These are phyloP conservation scores for Hypomecis atomaria DNA, from an alignment of 2,888 invertebrate species.

Conservation along the genomic window DNA sequence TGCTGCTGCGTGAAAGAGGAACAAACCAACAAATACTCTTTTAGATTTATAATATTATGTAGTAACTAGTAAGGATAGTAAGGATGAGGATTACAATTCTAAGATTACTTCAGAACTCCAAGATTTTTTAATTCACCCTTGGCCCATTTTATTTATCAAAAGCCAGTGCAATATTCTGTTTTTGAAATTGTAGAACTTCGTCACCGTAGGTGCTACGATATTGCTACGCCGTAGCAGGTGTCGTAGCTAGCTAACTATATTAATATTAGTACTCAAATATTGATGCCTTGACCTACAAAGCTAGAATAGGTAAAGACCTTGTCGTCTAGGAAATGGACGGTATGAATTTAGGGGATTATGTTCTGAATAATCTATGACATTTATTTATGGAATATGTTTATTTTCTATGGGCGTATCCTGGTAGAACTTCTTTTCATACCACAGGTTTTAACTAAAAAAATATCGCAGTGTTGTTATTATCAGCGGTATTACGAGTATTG, in stretches of 20 bases:
- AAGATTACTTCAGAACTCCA: background rate
- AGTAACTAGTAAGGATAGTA: too few species aligned
- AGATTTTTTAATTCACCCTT: background rate
- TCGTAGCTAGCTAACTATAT: constrained; percentile 29
- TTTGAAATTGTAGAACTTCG: constrained; percentile 31
- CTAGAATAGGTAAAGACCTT: constrained; percentile 20
- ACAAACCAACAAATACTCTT: too few species aligned
- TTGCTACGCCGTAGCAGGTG: constrained; percentile 46
- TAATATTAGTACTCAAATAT: constrained; percentile 32
- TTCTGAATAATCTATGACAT: background rate
- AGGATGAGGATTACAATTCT: too few species aligned
- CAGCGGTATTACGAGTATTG: too few species aligned
- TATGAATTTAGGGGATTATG: constrained; percentile 1
- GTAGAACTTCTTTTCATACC: too few species aligned
- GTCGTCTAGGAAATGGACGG: constrained; percentile 1
- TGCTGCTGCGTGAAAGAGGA: too few species aligned
- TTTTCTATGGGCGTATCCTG: too few species aligned
- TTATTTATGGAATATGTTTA: background rate
- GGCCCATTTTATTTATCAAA: background rate
- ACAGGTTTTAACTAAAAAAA: too few species aligned
- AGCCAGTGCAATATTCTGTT: constrained; percentile 19
- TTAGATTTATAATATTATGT: too few species aligned
- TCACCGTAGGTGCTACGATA: constrained; percentile 30
- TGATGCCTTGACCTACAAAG: constrained; percentile 31
- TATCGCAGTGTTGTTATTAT: too few species aligned